Conservation (phyloP, 2,797 vertebrate species). For the Halcyon leucocephala region DNA sequence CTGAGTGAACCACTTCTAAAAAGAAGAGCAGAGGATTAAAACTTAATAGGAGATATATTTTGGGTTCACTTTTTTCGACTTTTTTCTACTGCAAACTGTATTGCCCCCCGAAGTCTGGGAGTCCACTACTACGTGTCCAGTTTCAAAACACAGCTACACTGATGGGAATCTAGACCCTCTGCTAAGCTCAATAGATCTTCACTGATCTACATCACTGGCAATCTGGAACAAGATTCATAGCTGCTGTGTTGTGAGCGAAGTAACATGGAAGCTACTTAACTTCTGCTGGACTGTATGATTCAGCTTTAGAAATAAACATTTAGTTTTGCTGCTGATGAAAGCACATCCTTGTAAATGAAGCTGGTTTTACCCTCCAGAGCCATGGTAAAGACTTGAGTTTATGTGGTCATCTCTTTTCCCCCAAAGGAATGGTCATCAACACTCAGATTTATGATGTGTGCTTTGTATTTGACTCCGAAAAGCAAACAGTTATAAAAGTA, state of each 20-base stretch:
- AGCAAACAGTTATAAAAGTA: neutral
- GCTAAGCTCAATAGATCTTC: neutral
- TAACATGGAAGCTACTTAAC: neutral
- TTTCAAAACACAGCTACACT: neutral
- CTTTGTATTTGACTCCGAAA: neutral
- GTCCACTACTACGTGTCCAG: neutral
- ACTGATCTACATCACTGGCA: neutral
- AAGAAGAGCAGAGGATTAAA: conserved; percentile 1
- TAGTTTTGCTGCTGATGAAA: neutral
- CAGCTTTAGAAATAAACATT: neutral
- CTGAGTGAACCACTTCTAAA: conserved; percentile 34
- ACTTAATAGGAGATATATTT: neutral
- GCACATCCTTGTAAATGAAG: neutral
- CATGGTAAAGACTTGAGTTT: neutral
- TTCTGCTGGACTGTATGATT: neutral
- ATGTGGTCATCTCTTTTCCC: neutral
- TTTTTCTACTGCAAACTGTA: neutral
- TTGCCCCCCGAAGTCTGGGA: neutral
- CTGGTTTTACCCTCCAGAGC: neutral
- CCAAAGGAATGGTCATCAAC: neutral
- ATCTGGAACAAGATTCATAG: neutral
- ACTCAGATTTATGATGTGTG: neutral
- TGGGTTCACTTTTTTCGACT: neutral
- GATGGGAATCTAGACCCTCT: neutral
- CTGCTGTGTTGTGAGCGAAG: neutral